Evolutionary conservation across 2,888 invertebrate species (phyloP).

Genomic region (Cremastinae sp.): DNA sequence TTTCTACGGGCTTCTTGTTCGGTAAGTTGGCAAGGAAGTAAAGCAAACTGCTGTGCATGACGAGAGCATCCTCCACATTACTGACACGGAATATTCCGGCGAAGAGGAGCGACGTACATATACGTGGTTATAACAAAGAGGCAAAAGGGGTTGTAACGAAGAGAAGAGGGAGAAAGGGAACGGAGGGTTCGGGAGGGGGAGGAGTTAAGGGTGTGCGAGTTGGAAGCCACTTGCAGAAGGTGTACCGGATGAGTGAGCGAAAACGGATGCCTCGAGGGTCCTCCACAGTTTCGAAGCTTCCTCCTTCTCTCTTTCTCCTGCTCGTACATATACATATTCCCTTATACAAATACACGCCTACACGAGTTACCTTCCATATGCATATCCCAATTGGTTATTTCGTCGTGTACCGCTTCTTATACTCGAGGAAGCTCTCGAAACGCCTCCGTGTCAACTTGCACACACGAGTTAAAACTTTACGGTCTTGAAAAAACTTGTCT

Average conservation of each 20-base stretch:
- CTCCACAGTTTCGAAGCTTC: constrained; percentile 50
- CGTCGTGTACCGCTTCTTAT: too few species aligned
- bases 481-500: not conserved
- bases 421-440: too few species aligned
- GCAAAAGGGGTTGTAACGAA: constrained; percentile 2
- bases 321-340: constrained; percentile 27
- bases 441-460: too few species aligned
- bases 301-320: constrained; percentile 38
- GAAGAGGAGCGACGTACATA: constrained; percentile 21
- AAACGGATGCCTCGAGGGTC: constrained; percentile 44
- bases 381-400: too few species aligned
- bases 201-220: constrained; percentile 25
- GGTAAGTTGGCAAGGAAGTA: not conserved
- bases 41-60: constrained; percentile 14
- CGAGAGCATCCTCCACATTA: constrained; percentile 7
- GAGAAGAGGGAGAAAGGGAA: not conserved
- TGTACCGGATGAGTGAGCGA: constrained; percentile 48
- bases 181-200: constrained; percentile 6
- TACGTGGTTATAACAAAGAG: not conserved
- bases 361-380: too few species aligned
- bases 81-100: constrained; percentile 18
- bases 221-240: constrained; percentile 39
- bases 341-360: not conserved
- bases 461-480: not conserved
- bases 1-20: not conserved